phyloP scores from a whole-genome alignment of 2,888 invertebrate genomes.

The Bunonema sp. region DNA sequence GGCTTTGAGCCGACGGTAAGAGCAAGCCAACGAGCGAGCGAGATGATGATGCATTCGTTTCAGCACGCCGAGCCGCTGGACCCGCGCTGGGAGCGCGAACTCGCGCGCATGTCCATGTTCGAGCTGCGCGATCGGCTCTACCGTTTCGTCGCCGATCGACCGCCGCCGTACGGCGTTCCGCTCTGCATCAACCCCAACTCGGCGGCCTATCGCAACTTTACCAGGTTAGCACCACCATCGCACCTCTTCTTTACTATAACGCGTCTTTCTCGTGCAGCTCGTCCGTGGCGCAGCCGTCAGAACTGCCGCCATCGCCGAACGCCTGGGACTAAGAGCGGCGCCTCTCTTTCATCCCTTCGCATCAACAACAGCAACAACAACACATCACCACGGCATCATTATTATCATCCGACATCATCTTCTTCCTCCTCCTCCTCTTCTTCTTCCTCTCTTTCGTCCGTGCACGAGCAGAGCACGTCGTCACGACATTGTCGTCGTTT shows the following conservation, averaged over 20 bases:
- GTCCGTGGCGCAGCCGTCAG: slow-evolving; percentile 87
- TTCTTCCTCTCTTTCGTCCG: too few relatives aligned
- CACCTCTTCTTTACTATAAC: background rate
- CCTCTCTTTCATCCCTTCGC: too few relatives aligned
- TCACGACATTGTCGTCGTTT: too few relatives aligned
- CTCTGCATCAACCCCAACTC: slow-evolving; percentile 99
- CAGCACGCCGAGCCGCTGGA: slow-evolving; percentile 73
- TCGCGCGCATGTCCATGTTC: slow-evolving; percentile 52
- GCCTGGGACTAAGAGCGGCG: slow-evolving; percentile 67
- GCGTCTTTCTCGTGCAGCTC: slow-evolving; percentile 65
- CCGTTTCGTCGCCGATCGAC: slow-evolving; percentile 78
- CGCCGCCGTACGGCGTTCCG: slow-evolving; percentile 79
- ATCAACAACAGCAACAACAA: background rate
- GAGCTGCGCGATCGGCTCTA: slow-evolving; percentile 75
- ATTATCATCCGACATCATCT: background rate
- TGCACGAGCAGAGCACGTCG: too few relatives aligned
- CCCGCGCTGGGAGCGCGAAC: slow-evolving; percentile 86
- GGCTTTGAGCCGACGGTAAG: too few relatives aligned
- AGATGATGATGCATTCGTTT: slow-evolving; percentile 5
- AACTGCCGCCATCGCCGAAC: slow-evolving; percentile 91
- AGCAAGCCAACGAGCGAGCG: too few relatives aligned
- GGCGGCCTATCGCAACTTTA: slow-evolving; percentile 98
- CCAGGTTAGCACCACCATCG: slow-evolving; percentile 61
- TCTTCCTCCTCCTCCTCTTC: background rate
- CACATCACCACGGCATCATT: background rate